Conservation (phyloP, 2,888 invertebrate genomes). For the Ophion ventricosus region DNA sequence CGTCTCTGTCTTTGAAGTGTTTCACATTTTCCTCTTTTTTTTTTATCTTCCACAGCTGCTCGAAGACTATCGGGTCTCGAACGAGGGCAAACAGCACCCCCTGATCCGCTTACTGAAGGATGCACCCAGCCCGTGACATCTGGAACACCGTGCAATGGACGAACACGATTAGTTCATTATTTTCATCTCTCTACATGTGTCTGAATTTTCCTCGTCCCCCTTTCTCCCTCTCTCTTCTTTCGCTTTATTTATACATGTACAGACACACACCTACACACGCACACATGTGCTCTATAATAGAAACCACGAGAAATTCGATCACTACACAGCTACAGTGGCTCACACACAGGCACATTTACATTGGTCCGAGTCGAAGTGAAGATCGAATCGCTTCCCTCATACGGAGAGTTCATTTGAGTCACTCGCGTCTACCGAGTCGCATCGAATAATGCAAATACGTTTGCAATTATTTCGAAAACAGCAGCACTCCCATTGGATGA, state of each 20-base stretch:
- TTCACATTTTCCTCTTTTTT: slow-evolving; percentile 56
- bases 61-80: slow-evolving; percentile 85
- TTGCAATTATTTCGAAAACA: no score
- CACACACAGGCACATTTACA: not conserved
- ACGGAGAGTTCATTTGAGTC: no score
- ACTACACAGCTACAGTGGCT: not conserved
- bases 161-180: slow-evolving; percentile 66
- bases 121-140: slow-evolving; percentile 63
- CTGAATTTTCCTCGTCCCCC: slow-evolving; percentile 35
- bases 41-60: slow-evolving; percentile 84
- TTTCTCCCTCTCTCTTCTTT: not conserved
- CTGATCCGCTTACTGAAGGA: slow-evolving; percentile 84
- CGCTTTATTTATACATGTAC: slow-evolving; percentile 2
- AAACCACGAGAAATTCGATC: not conserved
- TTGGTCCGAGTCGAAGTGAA: no score
- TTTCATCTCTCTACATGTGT: slow-evolving; percentile 55
- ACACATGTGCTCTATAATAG: not conserved
- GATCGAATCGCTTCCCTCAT: no score
- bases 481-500: no score
- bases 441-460: no score
- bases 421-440: no score
- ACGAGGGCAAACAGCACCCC: slow-evolving; percentile 84
- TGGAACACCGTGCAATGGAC: slow-evolving; percentile 59
- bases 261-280: not conserved
- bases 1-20: slow-evolving; percentile 44